A percentile compares a stretch with the other conserved stretches of the same genome.
These are phyloP conservation scores for Apeira syringaria DNA, from an alignment of 2,888 invertebrate genomes.

Conservation along the genomic window DNA sequence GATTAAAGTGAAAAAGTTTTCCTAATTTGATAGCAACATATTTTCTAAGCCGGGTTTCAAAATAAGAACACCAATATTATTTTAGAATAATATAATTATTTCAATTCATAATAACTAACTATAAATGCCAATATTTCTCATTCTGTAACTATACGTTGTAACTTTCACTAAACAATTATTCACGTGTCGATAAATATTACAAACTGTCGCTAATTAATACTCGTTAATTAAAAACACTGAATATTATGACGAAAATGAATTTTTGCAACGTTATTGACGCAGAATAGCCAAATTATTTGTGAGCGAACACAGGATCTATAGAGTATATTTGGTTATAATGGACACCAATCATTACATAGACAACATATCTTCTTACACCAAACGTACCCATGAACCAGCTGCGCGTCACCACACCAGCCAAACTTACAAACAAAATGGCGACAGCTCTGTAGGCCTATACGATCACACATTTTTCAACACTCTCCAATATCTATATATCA, in stretches of 20 bases:
- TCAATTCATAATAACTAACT: constrained; percentile 83
- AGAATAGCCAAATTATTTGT: constrained; percentile 41
- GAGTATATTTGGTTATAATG: constrained; percentile 32
- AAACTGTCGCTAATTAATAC: constrained; percentile 51
- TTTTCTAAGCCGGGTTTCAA: constrained; percentile 21
- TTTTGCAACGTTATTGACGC: constrained; percentile 20
- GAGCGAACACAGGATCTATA: constrained; percentile 30
- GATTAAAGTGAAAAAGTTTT: no score
- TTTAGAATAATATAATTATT: constrained; percentile 84
- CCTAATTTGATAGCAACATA: no score
- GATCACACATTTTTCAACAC: constrained; percentile 45
- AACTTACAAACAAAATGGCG: constrained; percentile 30
- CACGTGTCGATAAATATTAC: constrained; percentile 50
- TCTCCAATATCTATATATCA: constrained; percentile 46
- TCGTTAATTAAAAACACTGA: constrained; percentile 20
- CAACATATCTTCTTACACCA: constrained; percentile 9
- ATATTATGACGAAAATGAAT: neutral
- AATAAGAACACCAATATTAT: constrained; percentile 77
- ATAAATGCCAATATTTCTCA: constrained; percentile 74
- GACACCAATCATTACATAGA: constrained; percentile 40
- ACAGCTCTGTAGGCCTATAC: constrained; percentile 63
- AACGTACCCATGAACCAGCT: neutral
- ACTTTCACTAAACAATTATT: constrained; percentile 63
- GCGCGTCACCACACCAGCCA: neutral
- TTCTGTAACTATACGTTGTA: constrained; percentile 70